A percentile compares a stretch with the other conserved stretches of the same genome.
Evolutionary conservation across 1,140 invertebrate species (phyloP).

Genomic region (Sycophaga agraensis): DNA sequence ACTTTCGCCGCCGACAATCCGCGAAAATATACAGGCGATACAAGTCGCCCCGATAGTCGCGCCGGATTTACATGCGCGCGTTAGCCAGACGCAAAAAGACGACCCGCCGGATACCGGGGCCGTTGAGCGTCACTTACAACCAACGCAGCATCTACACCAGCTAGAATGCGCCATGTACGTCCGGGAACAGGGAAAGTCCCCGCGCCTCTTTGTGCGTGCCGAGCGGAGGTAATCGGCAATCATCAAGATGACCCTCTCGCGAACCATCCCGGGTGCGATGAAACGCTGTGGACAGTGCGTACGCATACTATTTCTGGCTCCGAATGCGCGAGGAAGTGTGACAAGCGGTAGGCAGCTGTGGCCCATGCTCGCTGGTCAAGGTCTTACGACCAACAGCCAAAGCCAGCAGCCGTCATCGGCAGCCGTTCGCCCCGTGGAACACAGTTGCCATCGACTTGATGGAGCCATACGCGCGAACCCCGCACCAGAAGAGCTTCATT

Average conservation of each 20-base stretch:
- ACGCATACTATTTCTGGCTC: background rate
- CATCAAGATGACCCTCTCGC: background rate
- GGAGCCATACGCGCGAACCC: slow-evolving; percentile 46
- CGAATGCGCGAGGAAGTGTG: background rate
- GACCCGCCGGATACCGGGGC: too few species aligned
- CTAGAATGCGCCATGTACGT: background rate
- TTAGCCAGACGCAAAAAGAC: too few species aligned
- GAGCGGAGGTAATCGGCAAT: background rate
- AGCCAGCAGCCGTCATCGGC: background rate
- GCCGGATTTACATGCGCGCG: too few species aligned
- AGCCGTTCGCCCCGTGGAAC: slow-evolving; percentile 37
- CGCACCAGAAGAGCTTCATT: slow-evolving; percentile 16
- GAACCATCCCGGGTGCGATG: background rate
- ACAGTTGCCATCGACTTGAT: slow-evolving; percentile 46
- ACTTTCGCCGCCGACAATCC: background rate
- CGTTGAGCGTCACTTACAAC: background rate
- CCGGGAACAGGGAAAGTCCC: background rate
- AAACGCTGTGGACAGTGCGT: background rate
- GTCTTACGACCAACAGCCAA: background rate
- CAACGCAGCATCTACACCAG: background rate
- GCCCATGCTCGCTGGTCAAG: background rate
- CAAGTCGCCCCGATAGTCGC: too few species aligned
- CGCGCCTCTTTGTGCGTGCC: too few species aligned
- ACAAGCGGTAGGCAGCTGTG: background rate
- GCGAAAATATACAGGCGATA: too few species aligned